Base-by-base conservation (phyloP, 2,888 invertebrate species). In the Carpatolechia fugitivella region DNA sequence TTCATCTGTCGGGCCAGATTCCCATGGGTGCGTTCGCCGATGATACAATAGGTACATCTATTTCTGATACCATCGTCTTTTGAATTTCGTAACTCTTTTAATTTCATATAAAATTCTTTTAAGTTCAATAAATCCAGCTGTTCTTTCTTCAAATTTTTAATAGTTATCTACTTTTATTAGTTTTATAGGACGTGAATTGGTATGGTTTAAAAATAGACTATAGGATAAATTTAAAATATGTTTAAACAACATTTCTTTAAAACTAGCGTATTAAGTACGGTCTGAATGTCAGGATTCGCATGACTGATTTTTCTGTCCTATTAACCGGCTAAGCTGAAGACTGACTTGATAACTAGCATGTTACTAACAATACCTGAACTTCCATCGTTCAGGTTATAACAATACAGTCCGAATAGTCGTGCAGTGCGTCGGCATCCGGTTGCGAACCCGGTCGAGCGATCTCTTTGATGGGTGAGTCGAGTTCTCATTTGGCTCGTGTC, bases 231-330 rank as follows among this genome's bases (percentile, higher is more conserved):
- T n/a, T n/a, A n/a, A n/a, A n/a, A n/a, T n/a, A n/a, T n/a, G n/a
- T n/a, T n/a, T n/a, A n/a, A n/a, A n/a, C n/a, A n/a, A n/a, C n/a
- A n/a, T n/a, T n/a, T n/a, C n/a, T n/a, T n/a, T n/a, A n/a, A n/a
- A n/a, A n/a, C n/a, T n/a, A n/a, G n/a, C n/a, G n/a, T n/a, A n/a
- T n/a, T n/a, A n/a, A n/a, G n/a, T n/a, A n/a, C n/a, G n/a, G n/a
- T n/a, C n/a, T n/a, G n/a, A n/a, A n/a, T n/a, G n/a, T n/a, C n/a
- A n/a, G 18, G 49, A 14, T 33, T 58, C 72, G 82, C 82, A 69
- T 78, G 75, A 74, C 61, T 69, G 75, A 59, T 59, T 73, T 79
- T 78, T 79, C 76, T 81, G 80, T 74, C 74, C 82, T 76, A 83
- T 76, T 80, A 80, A 79, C 70, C 78, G 75, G 66, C 67, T 68